Evolutionary conservation across 2,113 vertebrate species (phyloP).

Genomic region (Pyxicephalus adspersus): DNA sequence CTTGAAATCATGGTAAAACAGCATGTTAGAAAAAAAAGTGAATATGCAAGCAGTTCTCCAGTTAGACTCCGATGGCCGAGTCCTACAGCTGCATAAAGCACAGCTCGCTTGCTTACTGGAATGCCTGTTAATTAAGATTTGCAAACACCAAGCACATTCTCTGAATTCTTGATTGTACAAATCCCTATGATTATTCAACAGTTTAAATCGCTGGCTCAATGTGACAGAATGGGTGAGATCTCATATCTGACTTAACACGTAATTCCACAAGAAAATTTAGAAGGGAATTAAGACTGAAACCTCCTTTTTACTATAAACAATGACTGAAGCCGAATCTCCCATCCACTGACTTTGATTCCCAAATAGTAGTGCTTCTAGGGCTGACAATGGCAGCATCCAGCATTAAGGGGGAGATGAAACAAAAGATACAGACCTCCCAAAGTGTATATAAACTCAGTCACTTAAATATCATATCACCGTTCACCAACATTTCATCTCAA

Average conservation of each 20-base stretch:
- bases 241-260: not conserved
- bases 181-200: constrained; percentile 44
- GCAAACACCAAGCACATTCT: constrained; percentile 46
- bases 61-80: not conserved
- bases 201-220: constrained; percentile 28
- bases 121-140: constrained; percentile 49
- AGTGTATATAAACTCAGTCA: too few species aligned
- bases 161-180: constrained; percentile 45
- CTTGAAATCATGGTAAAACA: constrained; percentile 20
- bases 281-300: not conserved
- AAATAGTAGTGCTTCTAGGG: too few species aligned
- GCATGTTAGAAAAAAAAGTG: constrained; percentile 20
- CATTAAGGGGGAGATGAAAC: too few species aligned
- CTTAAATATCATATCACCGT: too few species aligned
- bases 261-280: constrained; percentile 14
- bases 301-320: constrained; percentile 25
- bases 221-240: not conserved
- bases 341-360: too few species aligned
- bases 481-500: too few species aligned
- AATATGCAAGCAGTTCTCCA: constrained; percentile 37
- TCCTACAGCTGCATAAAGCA: constrained; percentile 36
- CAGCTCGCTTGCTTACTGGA: constrained; percentile 36
- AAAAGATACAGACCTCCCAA: too few species aligned
- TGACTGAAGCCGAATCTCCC: too few species aligned
- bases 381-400: too few species aligned